These are phyloP conservation scores for Colostygia pectinataria DNA, from an alignment of 2,888 invertebrate genomes.

Conservation along the genomic window DNA sequence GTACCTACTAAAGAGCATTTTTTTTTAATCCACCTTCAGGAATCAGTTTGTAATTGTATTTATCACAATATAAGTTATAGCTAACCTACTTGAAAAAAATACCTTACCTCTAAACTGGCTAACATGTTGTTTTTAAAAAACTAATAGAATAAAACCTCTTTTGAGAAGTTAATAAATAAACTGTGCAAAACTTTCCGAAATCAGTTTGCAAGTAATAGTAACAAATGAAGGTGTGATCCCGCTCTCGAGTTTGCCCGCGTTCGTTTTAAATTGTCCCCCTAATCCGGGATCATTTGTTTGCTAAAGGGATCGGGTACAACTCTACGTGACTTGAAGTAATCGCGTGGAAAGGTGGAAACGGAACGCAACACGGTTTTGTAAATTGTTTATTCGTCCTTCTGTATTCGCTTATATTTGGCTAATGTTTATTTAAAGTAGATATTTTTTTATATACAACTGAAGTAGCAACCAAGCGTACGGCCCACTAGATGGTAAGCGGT, in stretches of 20 bases:
- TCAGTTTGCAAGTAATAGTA: constrained; percentile 63
- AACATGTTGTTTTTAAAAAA: not conserved
- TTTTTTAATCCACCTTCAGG: too few relatives aligned
- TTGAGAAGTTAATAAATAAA: constrained; percentile 35
- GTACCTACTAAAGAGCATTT: too few relatives aligned
- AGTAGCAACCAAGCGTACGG: too few relatives aligned
- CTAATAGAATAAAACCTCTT: not conserved
- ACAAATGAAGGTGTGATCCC: constrained; percentile 59
- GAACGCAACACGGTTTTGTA: not conserved
- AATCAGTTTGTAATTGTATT: too few relatives aligned
- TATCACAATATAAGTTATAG: too few relatives aligned
- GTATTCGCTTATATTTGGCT: too few relatives aligned
- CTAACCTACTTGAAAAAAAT: too few relatives aligned
- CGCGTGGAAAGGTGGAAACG: constrained; percentile 15
- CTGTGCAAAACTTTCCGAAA: constrained; percentile 33
- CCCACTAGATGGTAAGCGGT: too few relatives aligned
- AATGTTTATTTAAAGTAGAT: too few relatives aligned
- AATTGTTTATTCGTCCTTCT: too few relatives aligned
- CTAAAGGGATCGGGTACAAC: constrained; percentile 67
- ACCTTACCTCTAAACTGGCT: too few relatives aligned
- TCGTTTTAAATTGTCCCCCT: constrained; percentile 70
- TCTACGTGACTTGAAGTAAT: constrained; percentile 63
- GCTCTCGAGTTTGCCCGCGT: constrained; percentile 54
- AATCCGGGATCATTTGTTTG: constrained; percentile 70
- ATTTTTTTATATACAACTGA: too few relatives aligned